A percentile compares a stretch with the other conserved stretches of the same genome.
Conservation (phyloP, 2,888 invertebrate species). For the Schizaphis graminum region DNA sequence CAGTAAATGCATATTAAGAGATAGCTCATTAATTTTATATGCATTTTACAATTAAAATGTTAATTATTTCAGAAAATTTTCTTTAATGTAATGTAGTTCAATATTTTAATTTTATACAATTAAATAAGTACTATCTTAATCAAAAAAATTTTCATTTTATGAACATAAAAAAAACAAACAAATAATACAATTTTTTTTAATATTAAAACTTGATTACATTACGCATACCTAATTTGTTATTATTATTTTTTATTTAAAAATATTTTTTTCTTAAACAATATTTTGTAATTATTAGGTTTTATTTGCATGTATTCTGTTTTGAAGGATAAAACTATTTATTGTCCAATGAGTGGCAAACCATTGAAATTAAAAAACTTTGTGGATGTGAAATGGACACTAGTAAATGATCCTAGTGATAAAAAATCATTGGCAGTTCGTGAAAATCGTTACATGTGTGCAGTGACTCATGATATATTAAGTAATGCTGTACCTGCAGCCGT, state of each 20-base stretch:
- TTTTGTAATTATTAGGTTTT: background rate
- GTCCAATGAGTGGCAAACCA: slow-evolving; percentile 88
- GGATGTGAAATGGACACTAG: slow-evolving; percentile 90
- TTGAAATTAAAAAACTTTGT: slow-evolving; percentile 93
- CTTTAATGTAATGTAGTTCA: background rate
- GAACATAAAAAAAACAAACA: background rate
- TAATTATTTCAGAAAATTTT: background rate
- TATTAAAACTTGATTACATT: background rate
- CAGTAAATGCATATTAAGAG: too few species aligned
- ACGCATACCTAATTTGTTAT: background rate
- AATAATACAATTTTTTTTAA: too few species aligned
- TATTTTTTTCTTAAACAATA: background rate
- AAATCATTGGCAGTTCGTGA: slow-evolving; percentile 90
- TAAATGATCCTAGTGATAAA: slow-evolving; percentile 89
- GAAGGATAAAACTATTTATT: slow-evolving; percentile 80
- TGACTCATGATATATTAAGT: slow-evolving; percentile 94
- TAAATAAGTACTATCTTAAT: background rate
- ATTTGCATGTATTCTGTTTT: slow-evolving; percentile 61
- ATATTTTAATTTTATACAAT: background rate
- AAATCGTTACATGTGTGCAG: slow-evolving; percentile 96
- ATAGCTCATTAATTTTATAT: background rate
- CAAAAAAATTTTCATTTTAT: background rate
- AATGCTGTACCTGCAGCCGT: slow-evolving; percentile 96
- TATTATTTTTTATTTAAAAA: slow-evolving; percentile 4
- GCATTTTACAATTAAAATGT: background rate